Conservation (phyloP, 2,113 vertebrate genomes). For the Coptodon bakossiorum region DNA sequence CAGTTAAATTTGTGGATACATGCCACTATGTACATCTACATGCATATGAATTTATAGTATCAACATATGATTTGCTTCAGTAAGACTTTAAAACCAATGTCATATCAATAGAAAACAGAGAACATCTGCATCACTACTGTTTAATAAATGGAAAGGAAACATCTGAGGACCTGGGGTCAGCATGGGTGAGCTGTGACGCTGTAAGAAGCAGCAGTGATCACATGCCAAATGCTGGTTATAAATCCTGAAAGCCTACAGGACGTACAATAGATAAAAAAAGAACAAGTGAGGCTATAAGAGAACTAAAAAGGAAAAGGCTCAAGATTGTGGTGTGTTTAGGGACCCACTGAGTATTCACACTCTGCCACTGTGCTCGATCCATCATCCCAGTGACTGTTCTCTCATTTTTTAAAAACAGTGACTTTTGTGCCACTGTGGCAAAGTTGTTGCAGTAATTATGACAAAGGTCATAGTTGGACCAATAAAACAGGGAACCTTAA, state of each 20-base stretch:
- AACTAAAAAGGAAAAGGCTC: neutral
- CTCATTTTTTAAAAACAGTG: rapidly evolving
- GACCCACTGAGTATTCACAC: neutral
- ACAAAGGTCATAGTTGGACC: neutral
- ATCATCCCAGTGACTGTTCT: neutral
- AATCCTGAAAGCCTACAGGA: neutral
- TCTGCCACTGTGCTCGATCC: neutral
- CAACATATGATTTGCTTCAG: neutral
- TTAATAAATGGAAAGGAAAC: neutral
- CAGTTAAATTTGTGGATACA: neutral
- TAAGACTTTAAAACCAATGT: neutral
- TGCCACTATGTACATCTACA: neutral
- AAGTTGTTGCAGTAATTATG: neutral
- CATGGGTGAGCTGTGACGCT: neutral
- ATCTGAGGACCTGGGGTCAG: neutral
- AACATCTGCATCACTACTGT: conserved; percentile 1
- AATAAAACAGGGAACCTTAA: neutral
- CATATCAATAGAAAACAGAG: conserved; percentile 11
- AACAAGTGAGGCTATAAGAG: neutral
- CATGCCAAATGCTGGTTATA: neutral
- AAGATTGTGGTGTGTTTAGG: neutral
- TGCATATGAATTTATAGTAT: neutral
- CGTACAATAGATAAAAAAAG: neutral
- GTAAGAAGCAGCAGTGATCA: neutral
- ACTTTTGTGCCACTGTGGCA: neutral